Evolutionary conservation across 2,888 invertebrate species (phyloP).

Genomic region (Pogonocherus hispidulus): DNA sequence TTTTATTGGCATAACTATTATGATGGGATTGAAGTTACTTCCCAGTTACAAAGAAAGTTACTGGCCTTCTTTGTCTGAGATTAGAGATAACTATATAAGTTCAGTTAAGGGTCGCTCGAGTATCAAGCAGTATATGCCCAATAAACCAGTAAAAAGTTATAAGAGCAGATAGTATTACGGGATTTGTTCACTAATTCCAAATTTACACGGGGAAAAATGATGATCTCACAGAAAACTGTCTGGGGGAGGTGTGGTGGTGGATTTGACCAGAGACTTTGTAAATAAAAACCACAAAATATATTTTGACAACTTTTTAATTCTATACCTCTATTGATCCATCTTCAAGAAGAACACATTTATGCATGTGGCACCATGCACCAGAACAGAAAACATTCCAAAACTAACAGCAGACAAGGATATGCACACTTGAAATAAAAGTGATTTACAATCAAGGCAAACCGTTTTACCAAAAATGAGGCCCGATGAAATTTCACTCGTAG

Average conservation of each 20-base stretch:
- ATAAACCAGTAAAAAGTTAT: too few relatives aligned
- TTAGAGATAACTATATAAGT: conserved; percentile 38
- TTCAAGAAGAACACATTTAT: neutral
- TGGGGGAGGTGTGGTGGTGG: too few relatives aligned
- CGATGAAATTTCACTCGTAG: too few relatives aligned
- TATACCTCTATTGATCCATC: neutral
- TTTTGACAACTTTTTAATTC: neutral
- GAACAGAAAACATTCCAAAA: neutral
- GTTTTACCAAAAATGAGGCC: too few relatives aligned
- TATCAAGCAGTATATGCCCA: neutral
- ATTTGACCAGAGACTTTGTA: neutral
- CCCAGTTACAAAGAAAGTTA: conserved; percentile 44
- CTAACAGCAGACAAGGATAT: neutral
- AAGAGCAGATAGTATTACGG: too few relatives aligned
- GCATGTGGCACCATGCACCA: neutral
- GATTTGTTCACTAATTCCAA: too few relatives aligned
- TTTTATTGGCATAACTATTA: conserved; percentile 32
- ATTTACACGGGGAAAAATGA: too few relatives aligned
- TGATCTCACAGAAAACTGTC: too few relatives aligned
- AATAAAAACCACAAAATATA: neutral
- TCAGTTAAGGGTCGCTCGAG: neutral
- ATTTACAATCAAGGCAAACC: too few relatives aligned
- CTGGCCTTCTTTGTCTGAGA: conserved; percentile 31
- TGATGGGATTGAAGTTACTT: conserved; percentile 44
- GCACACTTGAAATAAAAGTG: too few relatives aligned